Evolutionary conservation across 2,113 vertebrate species (phyloP).

Genomic region (Zootoca vivipara): DNA sequence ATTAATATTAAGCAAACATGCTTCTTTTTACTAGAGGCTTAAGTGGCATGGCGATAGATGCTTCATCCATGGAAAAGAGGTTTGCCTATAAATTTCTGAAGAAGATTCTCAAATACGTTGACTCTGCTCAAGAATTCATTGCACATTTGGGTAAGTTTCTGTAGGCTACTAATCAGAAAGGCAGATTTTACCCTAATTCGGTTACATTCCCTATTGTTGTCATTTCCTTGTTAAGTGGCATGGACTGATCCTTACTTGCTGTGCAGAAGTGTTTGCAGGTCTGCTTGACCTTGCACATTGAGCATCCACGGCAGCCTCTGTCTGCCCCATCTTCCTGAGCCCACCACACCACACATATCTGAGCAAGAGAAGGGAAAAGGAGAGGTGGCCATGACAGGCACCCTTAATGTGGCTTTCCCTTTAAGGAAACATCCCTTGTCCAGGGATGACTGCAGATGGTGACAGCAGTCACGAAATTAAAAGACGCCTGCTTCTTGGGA

Average conservation of each 20-base stretch:
- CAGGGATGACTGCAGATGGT: no score
- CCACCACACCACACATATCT: neutral
- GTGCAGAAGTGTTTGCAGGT: neutral
- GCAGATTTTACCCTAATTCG: neutral
- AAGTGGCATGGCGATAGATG: slow-evolving; percentile 91
- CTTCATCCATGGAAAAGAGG: slow-evolving; percentile 96
- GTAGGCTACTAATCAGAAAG: neutral
- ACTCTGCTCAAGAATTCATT: slow-evolving; percentile 97
- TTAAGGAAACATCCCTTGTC: neutral
- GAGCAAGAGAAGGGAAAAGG: neutral
- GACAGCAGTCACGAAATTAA: no score
- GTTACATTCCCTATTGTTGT: neutral
- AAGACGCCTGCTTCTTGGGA: no score
- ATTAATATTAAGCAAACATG: neutral
- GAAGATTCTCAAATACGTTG: slow-evolving; percentile 96
- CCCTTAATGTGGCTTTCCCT: neutral
- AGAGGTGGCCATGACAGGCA: neutral
- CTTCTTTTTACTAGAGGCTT: slow-evolving; percentile 79
- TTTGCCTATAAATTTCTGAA: slow-evolving; percentile 97
- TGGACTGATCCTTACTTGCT: neutral
- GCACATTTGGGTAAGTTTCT: slow-evolving; percentile 87
- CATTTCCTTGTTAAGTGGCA: neutral
- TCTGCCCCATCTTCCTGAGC: neutral
- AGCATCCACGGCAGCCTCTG: neutral
- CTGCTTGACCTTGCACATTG: neutral